Evolutionary conservation across 2,888 invertebrate genomes (phyloP), one percentile per base, ranked within the genome.

Genomic region (Troilus luridus): DNA sequence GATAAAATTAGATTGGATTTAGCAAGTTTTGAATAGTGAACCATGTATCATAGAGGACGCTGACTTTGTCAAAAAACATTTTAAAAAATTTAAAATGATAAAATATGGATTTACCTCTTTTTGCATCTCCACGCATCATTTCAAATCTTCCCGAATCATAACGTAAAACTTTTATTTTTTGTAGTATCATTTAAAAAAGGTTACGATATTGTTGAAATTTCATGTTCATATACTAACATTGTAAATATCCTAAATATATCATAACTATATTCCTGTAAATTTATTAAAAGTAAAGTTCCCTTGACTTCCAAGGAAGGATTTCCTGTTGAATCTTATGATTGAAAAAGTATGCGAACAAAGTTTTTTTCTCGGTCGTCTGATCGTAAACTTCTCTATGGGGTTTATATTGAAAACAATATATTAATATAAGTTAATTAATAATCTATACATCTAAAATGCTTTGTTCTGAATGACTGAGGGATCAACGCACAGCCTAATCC

Each of bases 331-430:
- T 85, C 54, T 54, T 85, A 56, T 56, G 56, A 85, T 54, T 85
- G 85, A 85, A 85, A 85, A 56, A 85, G 85, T 85, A 56, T 21
- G 8, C 56, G 21, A 56, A 56, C 11, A 85, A 85, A 85, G 56
- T 85, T 85, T 85, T 21, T 56, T 21, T 56, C 85, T 56, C 11
- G 19, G 56, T 21, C 21, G 19, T 85, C 54, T 85, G 56, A 85
- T 56, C 11, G 85, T 56, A 85, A 85, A 85, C 85, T 85, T 85
- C 21, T 56, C 85, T 12, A 19, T 10, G n/a, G 85, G 56, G 85
- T 56, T 85, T n/a, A 3, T 56, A 21, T 56, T 54, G 85, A 85
- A 85, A 85, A 56, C 72, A 27, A 72, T n/a, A n/a, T n/a, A 72
- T 27, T 72, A 0, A 27, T 72, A 17, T 72, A 27, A 72, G 72